A percentile compares a stretch with the other conserved stretches of the same genome.
These are phyloP conservation scores for Hyles euphorbiae DNA, from an alignment of 1,140 invertebrate species.

Conservation along the genomic window DNA sequence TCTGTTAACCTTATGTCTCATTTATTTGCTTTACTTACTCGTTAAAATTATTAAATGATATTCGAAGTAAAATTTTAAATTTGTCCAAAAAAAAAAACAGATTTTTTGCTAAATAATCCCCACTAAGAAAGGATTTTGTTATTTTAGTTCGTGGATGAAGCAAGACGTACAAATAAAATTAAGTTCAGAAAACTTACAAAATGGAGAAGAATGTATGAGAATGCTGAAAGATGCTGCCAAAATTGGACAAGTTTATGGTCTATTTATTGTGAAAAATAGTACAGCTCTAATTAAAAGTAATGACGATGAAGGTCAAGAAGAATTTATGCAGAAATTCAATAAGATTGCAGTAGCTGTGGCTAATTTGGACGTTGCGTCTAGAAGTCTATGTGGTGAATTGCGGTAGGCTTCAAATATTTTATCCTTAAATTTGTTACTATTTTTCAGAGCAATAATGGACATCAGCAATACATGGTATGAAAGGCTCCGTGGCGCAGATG, in stretches of 20 bases:
- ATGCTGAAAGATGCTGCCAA: conserved; percentile 25
- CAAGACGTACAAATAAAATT: conserved; percentile 17
- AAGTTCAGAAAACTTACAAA: conserved; percentile 19
- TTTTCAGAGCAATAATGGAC: too few species aligned
- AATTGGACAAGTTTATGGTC: conserved; percentile 31
- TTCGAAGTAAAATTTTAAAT: too few species aligned
- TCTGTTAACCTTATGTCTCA: too few species aligned
- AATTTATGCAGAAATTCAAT: conserved; percentile 19
- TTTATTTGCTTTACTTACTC: too few species aligned
- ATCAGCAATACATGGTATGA: too few species aligned
- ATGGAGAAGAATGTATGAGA: conserved; percentile 25
- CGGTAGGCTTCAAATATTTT: conserved; percentile 11
- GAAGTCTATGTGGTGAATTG: conserved; percentile 14
- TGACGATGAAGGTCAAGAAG: conserved; percentile 14
- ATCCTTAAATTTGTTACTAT: background rate
- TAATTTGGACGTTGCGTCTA: conserved; percentile 26
- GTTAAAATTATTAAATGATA: too few species aligned
- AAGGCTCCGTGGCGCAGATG: too few species aligned
- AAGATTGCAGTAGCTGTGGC: conserved; percentile 18
- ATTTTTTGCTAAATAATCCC: too few species aligned
- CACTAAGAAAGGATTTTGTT: too few species aligned
- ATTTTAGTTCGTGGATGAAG: conserved; percentile 22
- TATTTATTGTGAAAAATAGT: conserved; percentile 27
- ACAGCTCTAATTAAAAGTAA: background rate
- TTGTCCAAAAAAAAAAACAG: too few species aligned